Conservation (phyloP, 1,140 invertebrate species). For the Ptiloglossa arizonensis region DNA sequence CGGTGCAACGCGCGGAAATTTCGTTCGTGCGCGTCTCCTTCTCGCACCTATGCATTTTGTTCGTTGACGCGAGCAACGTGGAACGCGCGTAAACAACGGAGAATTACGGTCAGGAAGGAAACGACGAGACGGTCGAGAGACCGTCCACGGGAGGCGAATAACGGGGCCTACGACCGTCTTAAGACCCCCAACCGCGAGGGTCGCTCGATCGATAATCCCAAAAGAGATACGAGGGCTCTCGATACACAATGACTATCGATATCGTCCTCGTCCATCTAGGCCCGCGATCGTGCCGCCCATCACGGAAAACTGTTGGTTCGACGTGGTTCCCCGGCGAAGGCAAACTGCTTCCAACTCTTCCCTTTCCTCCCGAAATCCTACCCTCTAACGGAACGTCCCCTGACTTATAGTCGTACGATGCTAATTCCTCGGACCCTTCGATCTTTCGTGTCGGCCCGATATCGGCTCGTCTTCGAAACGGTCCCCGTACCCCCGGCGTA, state of each 20-base stretch:
- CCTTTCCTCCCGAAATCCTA: neutral
- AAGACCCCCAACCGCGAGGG: constrained; percentile 52
- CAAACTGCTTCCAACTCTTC: constrained; percentile 4
- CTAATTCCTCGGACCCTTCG: constrained; percentile 10
- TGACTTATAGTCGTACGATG: constrained; percentile 28
- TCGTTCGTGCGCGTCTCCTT: too few relatives aligned
- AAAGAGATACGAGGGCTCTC: constrained; percentile 34
- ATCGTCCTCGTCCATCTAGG: constrained; percentile 49
- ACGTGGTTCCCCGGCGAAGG: neutral
- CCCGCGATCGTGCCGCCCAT: neutral
- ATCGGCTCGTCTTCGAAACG: neutral
- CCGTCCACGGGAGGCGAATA: neutral
- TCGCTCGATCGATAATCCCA: constrained; percentile 46
- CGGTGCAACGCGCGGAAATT: too few relatives aligned
- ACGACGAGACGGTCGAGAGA: neutral
- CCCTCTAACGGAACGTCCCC: constrained; percentile 13
- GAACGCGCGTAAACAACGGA: neutral
- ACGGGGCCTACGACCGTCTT: neutral
- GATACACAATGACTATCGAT: constrained; percentile 58
- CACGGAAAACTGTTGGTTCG: neutral
- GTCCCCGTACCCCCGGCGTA: neutral
- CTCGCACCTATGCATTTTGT: too few relatives aligned
- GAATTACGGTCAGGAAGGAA: neutral
- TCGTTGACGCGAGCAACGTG: neutral
- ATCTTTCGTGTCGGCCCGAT: too few relatives aligned